Conservation (phyloP, 2,888 invertebrate species). For the Erannis defoliaria region DNA sequence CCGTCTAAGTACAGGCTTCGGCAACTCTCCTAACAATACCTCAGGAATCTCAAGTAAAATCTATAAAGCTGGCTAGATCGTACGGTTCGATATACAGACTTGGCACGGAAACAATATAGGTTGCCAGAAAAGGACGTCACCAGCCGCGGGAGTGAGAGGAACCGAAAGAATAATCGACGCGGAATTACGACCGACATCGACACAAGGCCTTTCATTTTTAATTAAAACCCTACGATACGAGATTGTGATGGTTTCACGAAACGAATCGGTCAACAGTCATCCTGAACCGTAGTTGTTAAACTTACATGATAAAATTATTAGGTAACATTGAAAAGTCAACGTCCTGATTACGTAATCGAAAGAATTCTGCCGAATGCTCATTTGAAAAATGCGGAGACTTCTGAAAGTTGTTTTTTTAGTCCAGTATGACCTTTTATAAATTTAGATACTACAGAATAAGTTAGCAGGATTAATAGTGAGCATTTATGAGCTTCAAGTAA, state of each 20-base stretch:
- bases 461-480: conserved; percentile 40
- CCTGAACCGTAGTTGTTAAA: conserved; percentile 33
- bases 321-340: conserved; percentile 39
- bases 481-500: conserved; percentile 45
- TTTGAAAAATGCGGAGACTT: conserved; percentile 23
- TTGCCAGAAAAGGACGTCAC: conserved; percentile 77
- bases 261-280: conserved; percentile 50
- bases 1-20: conserved; percentile 44
- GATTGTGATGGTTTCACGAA: conserved; percentile 56
- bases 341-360: conserved; percentile 41
- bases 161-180: conserved; percentile 66
- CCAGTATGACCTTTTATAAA: conserved; percentile 18
- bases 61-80: conserved; percentile 70
- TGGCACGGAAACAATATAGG: conserved; percentile 78
- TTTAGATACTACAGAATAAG: conserved; percentile 31
- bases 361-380: conserved; percentile 17
- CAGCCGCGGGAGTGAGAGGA: conserved; percentile 65
- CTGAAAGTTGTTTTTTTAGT: conserved; percentile 17
- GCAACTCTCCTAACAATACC: conserved; percentile 47
- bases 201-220: conserved; percentile 68
- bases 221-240: conserved; percentile 62
- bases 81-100: conserved; percentile 75
- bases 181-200: conserved; percentile 64
- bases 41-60: conserved; percentile 57
- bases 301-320: conserved; percentile 16